Evolutionary conservation across 37 sponge, comb jelly and placozoan genomes (phyloP).

Genomic region (Diacarnus erythraeanus): DNA sequence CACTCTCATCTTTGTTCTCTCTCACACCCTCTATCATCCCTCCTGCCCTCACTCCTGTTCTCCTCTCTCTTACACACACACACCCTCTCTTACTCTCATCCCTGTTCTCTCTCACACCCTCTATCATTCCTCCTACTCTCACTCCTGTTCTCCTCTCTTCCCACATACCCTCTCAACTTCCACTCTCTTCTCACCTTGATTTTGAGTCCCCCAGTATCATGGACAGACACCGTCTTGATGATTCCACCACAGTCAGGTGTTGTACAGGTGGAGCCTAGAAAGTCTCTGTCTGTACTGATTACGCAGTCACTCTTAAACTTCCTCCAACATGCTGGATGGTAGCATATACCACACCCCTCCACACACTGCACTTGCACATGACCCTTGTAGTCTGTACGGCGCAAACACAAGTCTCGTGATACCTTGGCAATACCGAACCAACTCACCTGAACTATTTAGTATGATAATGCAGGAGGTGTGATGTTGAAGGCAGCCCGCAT

Average conservation of each 20-base stretch:
- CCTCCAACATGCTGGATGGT: slow-evolving; percentile 49
- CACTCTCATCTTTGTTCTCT: background rate
- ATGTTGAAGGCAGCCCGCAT: slow-evolving; percentile 42
- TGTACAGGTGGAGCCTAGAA: slow-evolving; percentile 28
- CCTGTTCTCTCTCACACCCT: slow-evolving; percentile 5
- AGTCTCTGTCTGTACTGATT: slow-evolving; percentile 12
- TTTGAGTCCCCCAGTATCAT: slow-evolving; percentile 17
- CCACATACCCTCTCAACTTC: background rate
- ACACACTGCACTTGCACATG: slow-evolving; percentile 26
- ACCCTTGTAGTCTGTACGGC: slow-evolving; percentile 45
- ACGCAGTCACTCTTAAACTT: slow-evolving; percentile 21
- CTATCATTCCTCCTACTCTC: no score
- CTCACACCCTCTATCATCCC: slow-evolving; percentile 13
- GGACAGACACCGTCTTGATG: slow-evolving; percentile 15
- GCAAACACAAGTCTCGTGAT: background rate
- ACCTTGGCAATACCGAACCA: background rate
- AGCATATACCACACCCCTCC: slow-evolving; percentile 28
- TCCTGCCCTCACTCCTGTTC: background rate
- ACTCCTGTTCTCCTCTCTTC: no score
- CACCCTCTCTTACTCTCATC: background rate
- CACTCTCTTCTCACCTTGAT: slow-evolving; percentile 19
- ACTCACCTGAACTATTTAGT: background rate
- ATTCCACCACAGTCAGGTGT: slow-evolving; percentile 49
- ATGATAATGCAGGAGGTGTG: slow-evolving; percentile 31
- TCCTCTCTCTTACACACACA: background rate